Conservation (phyloP, 2,113 vertebrate genomes). For the Mesocricetus auratus region DNA sequence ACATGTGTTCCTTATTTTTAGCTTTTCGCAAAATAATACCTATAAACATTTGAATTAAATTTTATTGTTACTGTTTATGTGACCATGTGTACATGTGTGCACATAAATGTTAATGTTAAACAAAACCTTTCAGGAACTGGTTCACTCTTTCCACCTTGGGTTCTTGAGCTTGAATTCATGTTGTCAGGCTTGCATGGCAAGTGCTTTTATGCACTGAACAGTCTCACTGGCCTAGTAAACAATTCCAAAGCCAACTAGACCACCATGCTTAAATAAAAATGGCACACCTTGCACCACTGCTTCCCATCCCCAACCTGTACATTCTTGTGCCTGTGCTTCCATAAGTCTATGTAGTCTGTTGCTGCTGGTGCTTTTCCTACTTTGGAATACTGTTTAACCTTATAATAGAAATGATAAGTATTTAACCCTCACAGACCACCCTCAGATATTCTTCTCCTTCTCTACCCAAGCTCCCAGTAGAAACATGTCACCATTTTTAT, state of each 20-base stretch:
- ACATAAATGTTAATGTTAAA: neutral
- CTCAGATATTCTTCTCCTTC: neutral
- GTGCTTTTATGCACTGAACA: neutral
- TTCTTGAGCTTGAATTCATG: neutral
- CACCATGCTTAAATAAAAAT: neutral
- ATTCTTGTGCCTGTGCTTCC: neutral
- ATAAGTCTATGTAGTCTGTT: neutral
- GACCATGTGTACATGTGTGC: neutral
- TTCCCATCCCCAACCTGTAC: neutral
- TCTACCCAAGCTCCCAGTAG: neutral
- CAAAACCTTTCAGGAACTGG: neutral
- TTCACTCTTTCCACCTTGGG: neutral
- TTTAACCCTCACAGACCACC: neutral
- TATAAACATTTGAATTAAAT: neutral
- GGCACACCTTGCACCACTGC: neutral
- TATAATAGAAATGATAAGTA: neutral
- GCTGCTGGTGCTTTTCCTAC: neutral
- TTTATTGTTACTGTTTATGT: neutral
- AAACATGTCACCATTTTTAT: neutral
- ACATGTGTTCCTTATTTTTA: neutral
- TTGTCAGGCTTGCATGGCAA: neutral
- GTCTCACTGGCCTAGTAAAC: neutral
- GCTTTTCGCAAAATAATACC: neutral
- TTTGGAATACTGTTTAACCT: conserved; percentile 19
- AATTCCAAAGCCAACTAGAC: neutral